These are phyloP conservation scores for Rhinolophus ferrumequinum DNA, from an alignment of 2,113 vertebrate species.

Conservation along the genomic window DNA sequence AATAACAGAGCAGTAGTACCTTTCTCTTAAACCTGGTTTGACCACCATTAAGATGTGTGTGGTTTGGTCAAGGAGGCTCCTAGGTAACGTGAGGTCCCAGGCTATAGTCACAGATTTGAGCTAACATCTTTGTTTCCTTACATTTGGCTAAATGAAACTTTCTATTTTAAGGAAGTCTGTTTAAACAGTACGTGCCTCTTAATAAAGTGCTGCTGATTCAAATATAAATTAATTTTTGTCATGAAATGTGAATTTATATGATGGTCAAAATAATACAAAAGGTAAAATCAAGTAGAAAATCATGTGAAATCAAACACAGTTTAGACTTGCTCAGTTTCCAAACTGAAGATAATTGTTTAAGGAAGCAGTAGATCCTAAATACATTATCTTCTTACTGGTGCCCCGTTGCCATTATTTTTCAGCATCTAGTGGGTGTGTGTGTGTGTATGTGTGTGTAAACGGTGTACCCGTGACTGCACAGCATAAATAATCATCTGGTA, in stretches of 20 bases:
- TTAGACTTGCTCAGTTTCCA: conserved; percentile 25
- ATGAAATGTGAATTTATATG: conserved; percentile 21
- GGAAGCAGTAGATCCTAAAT: background rate
- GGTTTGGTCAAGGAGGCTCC: background rate
- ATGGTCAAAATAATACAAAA: background rate
- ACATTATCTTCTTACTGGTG: background rate
- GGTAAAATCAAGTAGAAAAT: conserved; percentile 37
- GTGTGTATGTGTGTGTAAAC: background rate
- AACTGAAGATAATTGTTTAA: conserved; percentile 15
- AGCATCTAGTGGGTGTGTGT: background rate
- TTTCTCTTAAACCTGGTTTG: conserved; percentile 43
- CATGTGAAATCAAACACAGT: background rate
- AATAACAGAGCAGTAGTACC: conserved; percentile 1
- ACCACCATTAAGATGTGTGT: conserved; percentile 50
- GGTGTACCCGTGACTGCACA: background rate
- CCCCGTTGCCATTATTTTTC: background rate
- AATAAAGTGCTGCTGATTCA: background rate
- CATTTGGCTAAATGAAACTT: conserved; percentile 36
- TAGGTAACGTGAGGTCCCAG: background rate
- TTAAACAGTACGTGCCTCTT: background rate
- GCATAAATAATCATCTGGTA: background rate
- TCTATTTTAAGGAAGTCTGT: background rate
- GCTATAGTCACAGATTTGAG: conserved; percentile 46
- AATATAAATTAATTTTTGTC: conserved; percentile 31
- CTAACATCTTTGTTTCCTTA: background rate